Evolutionary conservation across 2,888 invertebrate genomes (phyloP), one percentile per base, ranked within the genome.

Genomic region (Hoplodrina ambigua): DNA sequence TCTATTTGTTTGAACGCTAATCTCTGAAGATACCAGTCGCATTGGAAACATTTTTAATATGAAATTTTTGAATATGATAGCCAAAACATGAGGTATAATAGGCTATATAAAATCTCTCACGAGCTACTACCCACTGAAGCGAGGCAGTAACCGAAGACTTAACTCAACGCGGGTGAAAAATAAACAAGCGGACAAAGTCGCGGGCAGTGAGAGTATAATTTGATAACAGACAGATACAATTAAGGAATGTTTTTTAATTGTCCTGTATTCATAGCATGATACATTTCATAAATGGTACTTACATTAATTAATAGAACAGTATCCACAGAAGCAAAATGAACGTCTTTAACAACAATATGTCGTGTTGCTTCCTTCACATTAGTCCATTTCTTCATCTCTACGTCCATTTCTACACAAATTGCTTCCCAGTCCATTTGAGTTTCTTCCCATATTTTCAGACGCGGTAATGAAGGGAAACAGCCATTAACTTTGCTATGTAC

Each of bases 401-500:
- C 95, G 85, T 97, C 97, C 87, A 97, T 95, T 75, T 96, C 96
- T 55, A 97, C 94, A 89, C 97, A 97, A 0, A 97, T 94, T 59
- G 93, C 90, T 83, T 96, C 96, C 97, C 97, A 97, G 83, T 96
- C 94, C 20, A 96, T 83, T 69, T 93, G 92, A 63, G 90, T 89
- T 37, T 95, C 92, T 55, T 96, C 92, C 86, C 89, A 92, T 78
- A 89, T 77, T 57, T 91, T 89, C 56, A 94, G 85, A 72, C 93
- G 81, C n/a, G 92, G 93, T 56, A 96, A 85, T 53, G 92, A 88
- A 41, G 96, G 96, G 77, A 90, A 96, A 59, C 79, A 84, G 2
- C 94, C 94, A 44, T 90, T 90, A 49, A 94, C 87, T 89, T 94
- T 93, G 84, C 91, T 92, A 75, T 92, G 91, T 8, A 95, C 92